Evolutionary conservation across 2,797 vertebrate genomes (phyloP), one percentile per base, ranked within the genome.

Genomic region (Orientallactaga sibirica): DNA sequence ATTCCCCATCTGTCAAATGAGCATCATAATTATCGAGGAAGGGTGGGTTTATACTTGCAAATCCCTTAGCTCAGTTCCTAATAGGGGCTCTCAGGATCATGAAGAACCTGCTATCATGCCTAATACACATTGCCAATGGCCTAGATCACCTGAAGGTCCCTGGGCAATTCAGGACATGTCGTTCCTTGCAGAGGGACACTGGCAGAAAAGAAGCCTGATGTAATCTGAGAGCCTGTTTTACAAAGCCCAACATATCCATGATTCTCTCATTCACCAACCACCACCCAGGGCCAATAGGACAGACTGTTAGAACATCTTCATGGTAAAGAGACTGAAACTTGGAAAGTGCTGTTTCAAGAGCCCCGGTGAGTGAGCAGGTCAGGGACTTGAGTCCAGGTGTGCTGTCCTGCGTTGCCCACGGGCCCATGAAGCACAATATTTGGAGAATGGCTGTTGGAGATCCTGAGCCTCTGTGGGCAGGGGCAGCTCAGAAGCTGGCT

Each of bases 401-500:
- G 84, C 41, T 22, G 2, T 15, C 64, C 24, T 48, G 19, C 52
- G 6, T 25, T 16, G 0, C 18, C 48, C 6, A 0, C 1, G 8
- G 43, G 33, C 10, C 75, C 84, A 19, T 2, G 41, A 10, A 76
- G 37, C 25, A 48, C 33, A 15, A 14, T 1, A 8, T 41, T 27
- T 12, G 15, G 75, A 80, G 48, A n/a, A 24, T 0, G 37, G 67
- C 12, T n/a, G 22, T 7, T 3, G 61, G 64, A 64, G 24, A 5
- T 12, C 64, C 27, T 0, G 1, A 41, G 41, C 2, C 62, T 58
- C 48, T 11, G 0, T 0, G 18, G 78, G 18, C 82, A 37, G 70
- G 75, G 37, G 29, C 61, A 67, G 37, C 29, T 10, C 27, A 48
- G 66, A 64, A n/a, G 68, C 70, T 41, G 1, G 9, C 12, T 66